phyloP scores from a whole-genome alignment of 2,113 vertebrate species.

The Argyrosomus japonicus region DNA sequence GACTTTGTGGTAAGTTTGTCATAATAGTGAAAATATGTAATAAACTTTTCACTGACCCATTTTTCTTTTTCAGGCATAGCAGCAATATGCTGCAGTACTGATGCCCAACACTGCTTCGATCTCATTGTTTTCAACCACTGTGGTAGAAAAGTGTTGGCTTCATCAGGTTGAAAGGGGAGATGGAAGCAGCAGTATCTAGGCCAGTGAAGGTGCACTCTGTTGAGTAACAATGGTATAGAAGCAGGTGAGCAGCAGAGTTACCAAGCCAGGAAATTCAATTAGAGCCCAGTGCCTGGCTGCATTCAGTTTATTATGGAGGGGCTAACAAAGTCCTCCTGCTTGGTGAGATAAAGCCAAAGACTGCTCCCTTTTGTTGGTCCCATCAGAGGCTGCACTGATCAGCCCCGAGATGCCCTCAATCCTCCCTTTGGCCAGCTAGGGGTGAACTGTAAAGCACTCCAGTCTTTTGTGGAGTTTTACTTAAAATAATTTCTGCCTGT shows the following conservation, averaged over 20 bases:
- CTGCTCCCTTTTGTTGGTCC: conserved; percentile 60
- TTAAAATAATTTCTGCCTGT: conserved; percentile 60
- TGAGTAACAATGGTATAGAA: conserved; percentile 50
- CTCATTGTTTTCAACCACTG: conserved; percentile 25
- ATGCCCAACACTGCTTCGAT: background rate
- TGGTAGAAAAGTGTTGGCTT: conserved; percentile 2
- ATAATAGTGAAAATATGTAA: too few relatives aligned
- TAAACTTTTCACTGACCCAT: too few relatives aligned
- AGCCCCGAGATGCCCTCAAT: conserved; percentile 42
- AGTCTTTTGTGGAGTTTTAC: conserved; percentile 49
- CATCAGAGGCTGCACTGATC: conserved; percentile 44
- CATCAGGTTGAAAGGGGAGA: conserved; percentile 2
- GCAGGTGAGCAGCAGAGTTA: conserved; percentile 71
- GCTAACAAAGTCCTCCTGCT: conserved; percentile 69
- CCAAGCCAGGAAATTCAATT: conserved; percentile 70
- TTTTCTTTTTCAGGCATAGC: too few relatives aligned
- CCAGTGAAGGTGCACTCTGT: conserved; percentile 29
- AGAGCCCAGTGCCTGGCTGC: conserved; percentile 54
- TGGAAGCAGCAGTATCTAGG: conserved; percentile 34
- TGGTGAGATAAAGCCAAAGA: conserved; percentile 64
- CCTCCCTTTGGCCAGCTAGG: conserved; percentile 2
- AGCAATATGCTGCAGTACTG: too few relatives aligned
- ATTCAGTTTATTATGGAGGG: conserved; percentile 68
- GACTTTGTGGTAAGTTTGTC: too few relatives aligned
- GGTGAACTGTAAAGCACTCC: conserved; percentile 53